Percentiles rank a stretch among this genome's conserved stretches.
Evolutionary conservation across 1,140 invertebrate species (phyloP).

Genomic region (Ceratoteleas bidentatus): DNA sequence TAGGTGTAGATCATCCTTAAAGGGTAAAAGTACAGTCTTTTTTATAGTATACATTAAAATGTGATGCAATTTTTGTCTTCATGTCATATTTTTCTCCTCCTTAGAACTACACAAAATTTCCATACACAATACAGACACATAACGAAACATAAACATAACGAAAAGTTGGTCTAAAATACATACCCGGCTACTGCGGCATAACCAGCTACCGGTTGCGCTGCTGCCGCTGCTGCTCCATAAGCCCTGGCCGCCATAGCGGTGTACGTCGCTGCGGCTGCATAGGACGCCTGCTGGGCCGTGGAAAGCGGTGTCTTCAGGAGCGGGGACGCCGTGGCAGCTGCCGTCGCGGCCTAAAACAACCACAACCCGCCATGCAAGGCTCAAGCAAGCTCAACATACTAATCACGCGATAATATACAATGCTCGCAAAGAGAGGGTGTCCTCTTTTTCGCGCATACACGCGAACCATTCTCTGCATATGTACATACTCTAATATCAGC

Average conservation of each 20-base stretch:
- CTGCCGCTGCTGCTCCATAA: slow-evolving; percentile 86
- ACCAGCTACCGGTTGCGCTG: slow-evolving; percentile 85
- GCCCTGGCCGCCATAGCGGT: slow-evolving; percentile 90
- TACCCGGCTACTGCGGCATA: slow-evolving; percentile 87
- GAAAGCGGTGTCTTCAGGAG: slow-evolving; percentile 86
- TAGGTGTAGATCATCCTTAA: no score
- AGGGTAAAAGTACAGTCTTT: no score
- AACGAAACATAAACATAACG: no score
- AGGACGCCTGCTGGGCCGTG: slow-evolving; percentile 87
- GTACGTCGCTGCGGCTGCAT: slow-evolving; percentile 91
- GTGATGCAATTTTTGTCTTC: no score
- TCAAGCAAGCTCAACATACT: slow-evolving; percentile 77
- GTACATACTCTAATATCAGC: slow-evolving; percentile 64
- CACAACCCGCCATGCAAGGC: slow-evolving; percentile 83
- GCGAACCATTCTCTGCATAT: slow-evolving; percentile 58
- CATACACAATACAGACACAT: no score
- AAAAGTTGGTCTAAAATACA: no score
- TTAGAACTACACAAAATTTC: no score
- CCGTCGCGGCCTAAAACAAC: slow-evolving; percentile 83
- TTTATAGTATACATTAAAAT: no score
- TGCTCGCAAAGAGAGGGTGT: slow-evolving; percentile 58
- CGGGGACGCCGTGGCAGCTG: slow-evolving; percentile 87
- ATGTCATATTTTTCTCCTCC: no score
- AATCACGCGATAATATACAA: slow-evolving; percentile 69
- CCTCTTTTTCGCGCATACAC: slow-evolving; percentile 64